phyloP scores from a whole-genome alignment of 2,797 vertebrate genomes.

The Ctenopoma kingsleyae region DNA sequence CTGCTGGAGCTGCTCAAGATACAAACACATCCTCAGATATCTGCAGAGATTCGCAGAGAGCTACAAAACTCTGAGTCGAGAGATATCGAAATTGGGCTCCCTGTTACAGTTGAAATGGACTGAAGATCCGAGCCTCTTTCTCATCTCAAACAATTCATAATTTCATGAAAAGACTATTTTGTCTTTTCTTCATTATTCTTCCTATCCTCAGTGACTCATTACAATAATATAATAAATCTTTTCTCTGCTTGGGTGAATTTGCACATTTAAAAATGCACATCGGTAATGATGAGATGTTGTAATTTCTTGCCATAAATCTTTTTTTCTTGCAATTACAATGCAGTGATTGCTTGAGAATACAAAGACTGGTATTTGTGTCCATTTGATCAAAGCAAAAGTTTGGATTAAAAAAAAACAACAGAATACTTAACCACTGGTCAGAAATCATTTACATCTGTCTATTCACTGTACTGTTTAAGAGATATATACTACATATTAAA shows the following conservation, averaged over 20 bases:
- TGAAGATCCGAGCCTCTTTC: slow-evolving; percentile 59
- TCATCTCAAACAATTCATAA: not conserved
- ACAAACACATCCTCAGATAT: slow-evolving; percentile 90
- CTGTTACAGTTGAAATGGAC: slow-evolving; percentile 81
- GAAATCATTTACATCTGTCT: not conserved
- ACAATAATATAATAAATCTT: slow-evolving; percentile 1
- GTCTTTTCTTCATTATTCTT: not conserved
- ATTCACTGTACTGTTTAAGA: not conserved
- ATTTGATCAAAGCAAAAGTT: slow-evolving; percentile 26
- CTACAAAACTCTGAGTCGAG: slow-evolving; percentile 89
- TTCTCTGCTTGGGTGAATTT: slow-evolving; percentile 5
- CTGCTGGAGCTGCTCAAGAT: slow-evolving; percentile 93
- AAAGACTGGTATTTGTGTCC: slow-evolving; percentile 31
- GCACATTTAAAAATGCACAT: slow-evolving; percentile 21
- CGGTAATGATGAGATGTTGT: slow-evolving; percentile 19
- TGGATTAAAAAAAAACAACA: slow-evolving; percentile 48
- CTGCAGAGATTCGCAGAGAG: slow-evolving; percentile 91
- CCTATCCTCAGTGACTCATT: slow-evolving; percentile 6
- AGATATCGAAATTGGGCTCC: slow-evolving; percentile 87
- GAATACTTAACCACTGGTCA: slow-evolving; percentile 12
- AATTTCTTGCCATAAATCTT: slow-evolving; percentile 12
- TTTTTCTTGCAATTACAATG: not conserved
- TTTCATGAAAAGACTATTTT: not conserved
- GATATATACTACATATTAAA: not conserved
- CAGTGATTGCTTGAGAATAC: slow-evolving; percentile 12